phyloP scores from a whole-genome alignment of 2,113 vertebrate species.

The Gallinago paraguaiae region DNA sequence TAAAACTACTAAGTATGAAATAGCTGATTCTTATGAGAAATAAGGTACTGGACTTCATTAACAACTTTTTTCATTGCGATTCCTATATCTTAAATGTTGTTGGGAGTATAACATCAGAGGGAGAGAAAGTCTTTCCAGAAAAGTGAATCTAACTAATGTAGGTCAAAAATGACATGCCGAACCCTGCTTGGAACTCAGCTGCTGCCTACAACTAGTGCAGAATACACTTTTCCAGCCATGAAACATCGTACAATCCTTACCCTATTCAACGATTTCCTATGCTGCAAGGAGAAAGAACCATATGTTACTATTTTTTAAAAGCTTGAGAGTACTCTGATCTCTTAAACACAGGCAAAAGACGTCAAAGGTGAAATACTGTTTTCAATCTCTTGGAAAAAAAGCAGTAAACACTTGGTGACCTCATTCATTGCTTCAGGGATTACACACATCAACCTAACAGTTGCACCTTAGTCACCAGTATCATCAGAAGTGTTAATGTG shows the following conservation, averaged over 20 bases:
- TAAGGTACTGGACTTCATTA: background rate
- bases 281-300: background rate
- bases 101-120: background rate
- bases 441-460: background rate
- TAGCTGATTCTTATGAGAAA: background rate
- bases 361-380: background rate
- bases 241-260: accelerated
- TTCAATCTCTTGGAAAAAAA: background rate
- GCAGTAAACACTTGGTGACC: background rate
- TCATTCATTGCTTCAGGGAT: background rate
- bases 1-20: background rate
- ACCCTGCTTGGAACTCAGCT: background rate
- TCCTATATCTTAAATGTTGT: background rate
- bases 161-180: background rate
- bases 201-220: background rate
- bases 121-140: background rate
- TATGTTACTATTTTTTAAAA: background rate
- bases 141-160: background rate
- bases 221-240: background rate
- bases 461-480: background rate
- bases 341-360: background rate
- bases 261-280: background rate
- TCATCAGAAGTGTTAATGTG: background rate
- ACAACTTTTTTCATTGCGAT: background rate
- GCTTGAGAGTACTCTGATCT: background rate